A percentile compares a stretch with the other conserved stretches of the same genome.
phyloP scores from a whole-genome alignment of 2,797 vertebrate genomes.

The Yasuhikotakia modesta region DNA sequence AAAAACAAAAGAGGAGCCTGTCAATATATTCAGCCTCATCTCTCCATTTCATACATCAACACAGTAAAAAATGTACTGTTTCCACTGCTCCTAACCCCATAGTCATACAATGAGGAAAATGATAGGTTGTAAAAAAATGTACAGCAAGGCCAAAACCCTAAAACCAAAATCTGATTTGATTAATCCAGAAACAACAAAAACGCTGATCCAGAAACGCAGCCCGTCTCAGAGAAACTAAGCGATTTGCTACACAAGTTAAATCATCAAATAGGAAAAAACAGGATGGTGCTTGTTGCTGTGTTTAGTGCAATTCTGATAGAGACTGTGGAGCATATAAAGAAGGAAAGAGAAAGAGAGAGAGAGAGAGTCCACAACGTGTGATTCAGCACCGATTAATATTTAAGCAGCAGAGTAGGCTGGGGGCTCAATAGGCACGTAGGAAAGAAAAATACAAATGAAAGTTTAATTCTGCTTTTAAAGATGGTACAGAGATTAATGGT shows the following conservation, averaged over 20 bases:
- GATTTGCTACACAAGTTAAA: neutral
- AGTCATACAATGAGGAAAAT: neutral
- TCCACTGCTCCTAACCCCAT: too few species aligned
- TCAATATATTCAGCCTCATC: neutral
- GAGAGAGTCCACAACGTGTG: conserved; percentile 60
- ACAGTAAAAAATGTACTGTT: neutral
- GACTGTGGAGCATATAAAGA: conserved; percentile 23
- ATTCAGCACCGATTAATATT: conserved; percentile 75
- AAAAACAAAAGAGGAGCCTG: neutral
- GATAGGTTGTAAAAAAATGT: neutral
- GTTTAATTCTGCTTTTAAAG: conserved; percentile 74
- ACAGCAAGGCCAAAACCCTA: neutral
- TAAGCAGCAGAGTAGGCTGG: conserved; percentile 60
- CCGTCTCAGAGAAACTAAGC: neutral
- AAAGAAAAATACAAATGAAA: conserved; percentile 69
- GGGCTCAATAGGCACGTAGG: conserved; percentile 43
- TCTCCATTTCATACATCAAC: neutral
- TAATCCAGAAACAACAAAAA: neutral
- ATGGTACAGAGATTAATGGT: conserved; percentile 69
- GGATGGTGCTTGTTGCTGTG: conserved; percentile 10
- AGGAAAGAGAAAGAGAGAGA: neutral
- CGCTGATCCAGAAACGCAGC: neutral
- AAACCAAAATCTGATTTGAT: neutral
- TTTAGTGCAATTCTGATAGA: conserved; percentile 25
- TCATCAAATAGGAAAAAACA: neutral